Conservation (phyloP, 2,797 vertebrate species). For the Hybognathus amarus region DNA sequence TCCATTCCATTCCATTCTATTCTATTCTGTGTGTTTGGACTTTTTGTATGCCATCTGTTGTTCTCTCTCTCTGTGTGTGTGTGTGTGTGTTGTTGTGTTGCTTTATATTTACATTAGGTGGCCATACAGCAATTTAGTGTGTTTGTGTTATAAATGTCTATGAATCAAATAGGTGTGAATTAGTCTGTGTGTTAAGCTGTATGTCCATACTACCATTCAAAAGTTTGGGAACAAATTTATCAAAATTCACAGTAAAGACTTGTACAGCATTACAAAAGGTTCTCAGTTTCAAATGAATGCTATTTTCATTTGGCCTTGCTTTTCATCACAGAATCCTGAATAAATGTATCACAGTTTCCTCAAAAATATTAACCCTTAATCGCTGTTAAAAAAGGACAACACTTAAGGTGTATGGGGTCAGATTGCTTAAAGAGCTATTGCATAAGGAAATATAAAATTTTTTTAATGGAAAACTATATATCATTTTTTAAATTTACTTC, state of each 20-base stretch:
- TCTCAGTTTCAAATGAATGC: not conserved
- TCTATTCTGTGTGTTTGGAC: not conserved
- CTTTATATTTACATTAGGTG: constrained; percentile 27
- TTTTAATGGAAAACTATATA: too few relatives aligned
- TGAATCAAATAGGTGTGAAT: constrained; percentile 20
- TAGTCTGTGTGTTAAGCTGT: not conserved
- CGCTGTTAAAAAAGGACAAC: too few relatives aligned
- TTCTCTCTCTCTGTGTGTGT: not conserved
- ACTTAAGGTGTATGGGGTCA: too few relatives aligned
- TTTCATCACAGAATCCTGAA: not conserved
- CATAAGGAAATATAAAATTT: too few relatives aligned
- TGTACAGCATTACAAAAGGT: not conserved
- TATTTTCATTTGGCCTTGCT: not conserved
- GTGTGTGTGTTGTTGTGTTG: not conserved
- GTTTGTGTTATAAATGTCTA: constrained; percentile 12
- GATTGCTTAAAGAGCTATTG: too few relatives aligned
- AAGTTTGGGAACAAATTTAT: not conserved
- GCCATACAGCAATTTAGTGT: constrained; percentile 11
- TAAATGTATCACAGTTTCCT: not conserved
- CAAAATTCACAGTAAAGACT: not conserved
- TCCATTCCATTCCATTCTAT: constrained; percentile 11
- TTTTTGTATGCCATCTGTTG: constrained; percentile 13
- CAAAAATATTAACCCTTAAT: too few relatives aligned
- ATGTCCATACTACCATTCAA: not conserved
- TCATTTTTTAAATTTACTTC: too few relatives aligned